These are phyloP conservation scores for Neosilurus mollespiculum DNA, from an alignment of 2,797 vertebrate genomes.

Conservation along the genomic window DNA sequence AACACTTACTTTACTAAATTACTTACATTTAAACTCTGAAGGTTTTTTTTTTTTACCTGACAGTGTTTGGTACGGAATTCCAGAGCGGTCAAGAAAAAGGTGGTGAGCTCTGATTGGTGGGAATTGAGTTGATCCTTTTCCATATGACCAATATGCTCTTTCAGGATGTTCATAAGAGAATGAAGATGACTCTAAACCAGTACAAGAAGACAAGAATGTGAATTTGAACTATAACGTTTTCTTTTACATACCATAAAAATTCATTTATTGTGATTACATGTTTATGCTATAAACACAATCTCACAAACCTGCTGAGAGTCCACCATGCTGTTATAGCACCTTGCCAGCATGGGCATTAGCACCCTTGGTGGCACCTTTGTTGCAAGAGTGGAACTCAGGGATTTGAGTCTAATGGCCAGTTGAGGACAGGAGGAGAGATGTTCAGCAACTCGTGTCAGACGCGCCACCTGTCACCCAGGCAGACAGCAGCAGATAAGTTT, in stretches of 20 bases:
- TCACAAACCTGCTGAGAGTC: slow-evolving; percentile 70
- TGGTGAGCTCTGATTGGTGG: slow-evolving; percentile 88
- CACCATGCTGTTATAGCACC: slow-evolving; percentile 77
- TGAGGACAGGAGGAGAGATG: slow-evolving; percentile 75
- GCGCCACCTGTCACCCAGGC: slow-evolving; percentile 73
- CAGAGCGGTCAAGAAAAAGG: slow-evolving; percentile 86
- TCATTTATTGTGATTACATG: background rate
- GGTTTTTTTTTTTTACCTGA: slow-evolving; percentile 66
- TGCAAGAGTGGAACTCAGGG: slow-evolving; percentile 81
- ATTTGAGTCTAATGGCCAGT: slow-evolving; percentile 72
- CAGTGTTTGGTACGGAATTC: slow-evolving; percentile 84
- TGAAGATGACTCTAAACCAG: slow-evolving; percentile 73
- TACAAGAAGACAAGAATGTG: background rate
- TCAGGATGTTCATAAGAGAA: slow-evolving; percentile 85
- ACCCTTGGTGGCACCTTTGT: slow-evolving; percentile 83
- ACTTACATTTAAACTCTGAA: background rate
- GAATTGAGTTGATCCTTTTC: slow-evolving; percentile 81
- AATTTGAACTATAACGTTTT: background rate
- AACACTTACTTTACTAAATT: too few relatives aligned
- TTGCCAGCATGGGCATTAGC: slow-evolving; percentile 80
- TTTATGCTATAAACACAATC: background rate
- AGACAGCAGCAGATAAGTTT: background rate
- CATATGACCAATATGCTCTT: slow-evolving; percentile 84
- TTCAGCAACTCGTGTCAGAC: slow-evolving; percentile 73
- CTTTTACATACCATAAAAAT: background rate